Evolutionary conservation across 2,888 invertebrate species (phyloP), one percentile per base, ranked within the genome.

Genomic region (Eubasilissa splendida): DNA sequence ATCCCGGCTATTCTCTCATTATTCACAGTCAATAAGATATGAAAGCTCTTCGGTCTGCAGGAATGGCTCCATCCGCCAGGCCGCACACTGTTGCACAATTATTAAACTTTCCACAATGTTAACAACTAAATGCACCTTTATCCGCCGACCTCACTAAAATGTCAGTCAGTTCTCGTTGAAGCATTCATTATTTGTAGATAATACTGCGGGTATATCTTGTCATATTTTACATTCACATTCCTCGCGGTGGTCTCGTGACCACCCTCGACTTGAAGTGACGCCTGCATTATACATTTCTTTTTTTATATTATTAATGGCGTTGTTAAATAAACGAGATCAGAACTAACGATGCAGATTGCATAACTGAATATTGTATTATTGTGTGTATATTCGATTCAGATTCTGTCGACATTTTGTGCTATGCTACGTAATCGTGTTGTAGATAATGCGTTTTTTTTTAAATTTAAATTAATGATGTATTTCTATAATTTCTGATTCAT

Each of bases 21-120:
- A 60, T 75, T 59, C 50, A 75, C 75, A 60, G 59, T 60, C 75
- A 52, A 75, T 59, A 33, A 59, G 22, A 14, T 66, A 42, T 50
- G n/a, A 66, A 50, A 66, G 33, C 42, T n/a, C 66, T 42, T 8
- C 50, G 42, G 66, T 66, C 52, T n/a, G 5, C 42, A 11, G 42
- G 5, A 42, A 4, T 58, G 2, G 42, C 42, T 42, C 42, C 4
- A 42, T 4, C 42, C 42, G 42, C 42, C 42, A 42, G 42, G 3
- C 42, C 42, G 42, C 42, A 42, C 3, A 42, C 42, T 4, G 4
- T 42, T 42, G 42, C 42, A 2, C 42, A 42, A 2, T 1, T 42
- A 42, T 42, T 4, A 42, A 42, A 42, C 42, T 7, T 42, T 63
- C 12, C 8, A 8, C 60, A 60, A 31, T 8, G 59, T 59, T 59